Percentiles rank a stretch among this genome's conserved stretches.
phyloP scores from a whole-genome alignment of 2,113 vertebrate genomes.

The Leucopsar rothschildi region DNA sequence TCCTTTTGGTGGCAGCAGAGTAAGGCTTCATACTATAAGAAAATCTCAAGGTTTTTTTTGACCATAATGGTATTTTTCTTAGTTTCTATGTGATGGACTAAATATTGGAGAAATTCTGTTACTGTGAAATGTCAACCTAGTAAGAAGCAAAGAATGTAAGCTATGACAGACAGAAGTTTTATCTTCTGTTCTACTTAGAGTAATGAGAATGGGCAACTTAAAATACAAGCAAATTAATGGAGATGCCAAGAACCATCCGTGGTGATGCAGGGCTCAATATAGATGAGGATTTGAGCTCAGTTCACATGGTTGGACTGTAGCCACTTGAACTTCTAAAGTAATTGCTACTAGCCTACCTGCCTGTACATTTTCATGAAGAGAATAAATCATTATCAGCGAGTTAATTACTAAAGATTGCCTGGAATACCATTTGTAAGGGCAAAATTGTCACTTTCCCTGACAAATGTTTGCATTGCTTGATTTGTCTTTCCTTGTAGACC shows the following conservation, averaged over 20 bases:
- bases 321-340: not conserved
- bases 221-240: not conserved
- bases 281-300: not conserved
- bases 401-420: not conserved
- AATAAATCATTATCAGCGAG: not conserved
- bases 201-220: not conserved
- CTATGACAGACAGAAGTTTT: not conserved
- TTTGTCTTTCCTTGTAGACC: not conserved
- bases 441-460: not conserved
- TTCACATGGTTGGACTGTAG: not conserved
- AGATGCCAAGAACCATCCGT: not conserved
- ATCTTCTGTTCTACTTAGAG: not conserved
- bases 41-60: not conserved
- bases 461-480: not conserved
- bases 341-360: not conserved
- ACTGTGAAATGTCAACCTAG: not conserved
- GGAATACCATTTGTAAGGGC: not conserved
- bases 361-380: not conserved
- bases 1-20: not conserved
- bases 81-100: not conserved
- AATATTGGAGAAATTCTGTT: not conserved
- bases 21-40: not conserved
- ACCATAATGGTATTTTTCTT: not conserved
- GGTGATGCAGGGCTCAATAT: not conserved
- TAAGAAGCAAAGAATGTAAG: not conserved